Base-by-base conservation (phyloP, 2,888 invertebrate genomes). In the Brenthis ino region DNA sequence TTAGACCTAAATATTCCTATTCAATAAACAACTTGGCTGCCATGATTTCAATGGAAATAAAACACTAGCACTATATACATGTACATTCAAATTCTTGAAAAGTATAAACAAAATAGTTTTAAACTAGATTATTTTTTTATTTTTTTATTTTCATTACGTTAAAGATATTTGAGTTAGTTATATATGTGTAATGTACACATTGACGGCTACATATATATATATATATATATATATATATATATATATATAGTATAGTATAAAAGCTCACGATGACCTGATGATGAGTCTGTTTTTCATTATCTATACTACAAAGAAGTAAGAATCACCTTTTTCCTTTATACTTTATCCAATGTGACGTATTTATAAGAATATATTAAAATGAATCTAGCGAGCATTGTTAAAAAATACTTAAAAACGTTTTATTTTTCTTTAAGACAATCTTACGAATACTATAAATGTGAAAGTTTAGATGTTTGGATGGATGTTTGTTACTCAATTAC, bases 221-320 rank as follows among this genome's bases (percentile, higher is more conserved):
- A 24, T 24, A 24, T 24, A 24, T 24, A 24, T 24, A 24, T 24
- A 24, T 24, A 24, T 24, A 58, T 58, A 84, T 24, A 81, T 86
- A 88, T 89, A 88, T 88, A 88, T 86, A 86, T 87, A 87, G 85
- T 1, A 20, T 20, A 20, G 87, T 80, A 80, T 81, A 82, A 77
- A 82, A 82, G 80, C 82, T 85, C 77, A 82, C 80, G 83, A 80
- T 83, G 85, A 84, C 83, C 84, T 84, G 82, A n/a, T n/a, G n/a
- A n/a, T n/a, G 76, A 82, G 76, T 74, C 81, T 80, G 83, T 86
- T 86, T 88, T 89, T 87, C 85, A 85, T 87, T 86, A 87, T 84
- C 84, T 86, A 83, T 80, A 84, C 83, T 81, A 83, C 82, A 85
- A 87, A 85, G 83, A 81, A 79, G 77, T 77, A 79, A 82, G 77